Base-by-base conservation (phyloP, 2,888 invertebrate species). In the Stegana nigrithorax region DNA sequence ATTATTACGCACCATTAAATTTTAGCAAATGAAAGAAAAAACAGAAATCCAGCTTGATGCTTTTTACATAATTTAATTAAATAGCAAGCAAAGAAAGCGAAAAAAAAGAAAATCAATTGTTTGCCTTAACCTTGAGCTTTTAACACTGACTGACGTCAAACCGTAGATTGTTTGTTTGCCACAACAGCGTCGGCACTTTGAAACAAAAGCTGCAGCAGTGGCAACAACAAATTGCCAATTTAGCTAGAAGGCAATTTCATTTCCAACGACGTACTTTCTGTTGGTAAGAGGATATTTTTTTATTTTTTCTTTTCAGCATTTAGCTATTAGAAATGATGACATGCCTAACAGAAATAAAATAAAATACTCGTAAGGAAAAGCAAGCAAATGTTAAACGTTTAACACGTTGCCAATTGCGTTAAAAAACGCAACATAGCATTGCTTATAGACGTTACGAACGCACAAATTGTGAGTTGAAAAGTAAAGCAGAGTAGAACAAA, bases 91-190 rank as follows among this genome's bases (percentile, higher is more conserved):
- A 12, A 21, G 3, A 23, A 47, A 8, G 25, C 25, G 25, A 21
- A 21, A 17, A 47, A 8, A 47, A 47, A 17, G 10, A 47, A 2
- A 5, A 45, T 21, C 7, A 27, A 50, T 29, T 29, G 8, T 53
- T 53, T 53, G 19, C 14, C 14, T 29, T 53, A 53, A 53, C 27
- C 51, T 53, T 53, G n/a, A n/a, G n/a, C n/a, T n/a, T n/a, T n/a
- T n/a, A n/a, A n/a, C n/a, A n/a, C n/a, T n/a, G n/a, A n/a, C n/a
- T n/a, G n/a, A n/a, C n/a, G n/a, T n/a, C n/a, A n/a, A n/a, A n/a
- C n/a, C n/a, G n/a, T n/a, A n/a, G n/a, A n/a, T n/a, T n/a, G n/a
- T n/a, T n/a, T n/a, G n/a, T n/a, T n/a, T n/a, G n/a, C n/a, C 51
- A 53, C 27, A 53, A 32, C 10, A 12, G 21, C 42, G 42, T 14